Conservation (phyloP, 2,888 invertebrate genomes). For the Anticlea derivata region DNA sequence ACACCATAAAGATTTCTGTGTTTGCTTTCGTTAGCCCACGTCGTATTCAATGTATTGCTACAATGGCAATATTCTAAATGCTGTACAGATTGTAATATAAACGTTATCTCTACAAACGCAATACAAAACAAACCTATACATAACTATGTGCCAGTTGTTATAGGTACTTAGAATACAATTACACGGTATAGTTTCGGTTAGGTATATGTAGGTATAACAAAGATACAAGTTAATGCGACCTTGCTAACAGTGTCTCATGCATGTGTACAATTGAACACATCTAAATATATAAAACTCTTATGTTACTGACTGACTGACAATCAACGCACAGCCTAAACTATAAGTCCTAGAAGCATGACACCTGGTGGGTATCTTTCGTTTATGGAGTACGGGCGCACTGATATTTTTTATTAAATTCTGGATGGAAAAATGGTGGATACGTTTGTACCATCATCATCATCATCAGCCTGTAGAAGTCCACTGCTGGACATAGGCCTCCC, state of each 20-base stretch:
- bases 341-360: too few relatives aligned
- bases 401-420: too few relatives aligned
- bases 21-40: slow-evolving; percentile 7
- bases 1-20: slow-evolving; percentile 35
- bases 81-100: not conserved
- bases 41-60: not conserved
- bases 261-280: not conserved
- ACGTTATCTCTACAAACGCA: not conserved
- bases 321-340: too few relatives aligned
- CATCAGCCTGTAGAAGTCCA: too few relatives aligned
- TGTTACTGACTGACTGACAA: too few relatives aligned
- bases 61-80: not conserved
- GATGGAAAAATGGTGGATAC: too few relatives aligned
- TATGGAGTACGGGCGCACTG: too few relatives aligned
- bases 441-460: too few relatives aligned
- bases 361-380: too few relatives aligned
- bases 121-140: not conserved
- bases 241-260: slow-evolving; percentile 7
- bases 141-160: not conserved
- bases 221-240: slow-evolving; percentile 14
- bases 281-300: too few relatives aligned
- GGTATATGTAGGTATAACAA: not conserved
- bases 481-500: too few relatives aligned
- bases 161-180: not conserved
- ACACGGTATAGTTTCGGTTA: too few relatives aligned